These are phyloP conservation scores for Chironomus tentans DNA, from an alignment of 2,888 invertebrate species.

Conservation along the genomic window DNA sequence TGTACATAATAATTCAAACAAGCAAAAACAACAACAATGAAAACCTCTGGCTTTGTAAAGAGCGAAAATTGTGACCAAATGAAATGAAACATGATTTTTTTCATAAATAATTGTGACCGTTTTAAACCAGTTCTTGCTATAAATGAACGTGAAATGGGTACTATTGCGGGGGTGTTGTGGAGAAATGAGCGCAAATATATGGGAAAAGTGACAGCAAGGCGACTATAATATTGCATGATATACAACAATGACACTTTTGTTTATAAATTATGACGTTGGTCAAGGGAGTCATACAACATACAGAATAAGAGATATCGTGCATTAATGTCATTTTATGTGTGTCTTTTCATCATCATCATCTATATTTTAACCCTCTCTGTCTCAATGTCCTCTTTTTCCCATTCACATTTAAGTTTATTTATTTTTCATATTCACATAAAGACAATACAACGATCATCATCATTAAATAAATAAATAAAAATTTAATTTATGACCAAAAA, in stretches of 20 bases:
- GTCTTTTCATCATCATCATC: not conserved
- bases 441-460: not conserved
- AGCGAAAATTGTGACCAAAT: too few relatives aligned
- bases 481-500: not conserved
- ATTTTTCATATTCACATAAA: not conserved
- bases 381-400: not conserved
- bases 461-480: not conserved
- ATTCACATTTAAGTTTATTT: not conserved
- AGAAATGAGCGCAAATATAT: not conserved
- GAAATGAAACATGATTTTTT: not conserved
- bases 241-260: conserved; percentile 15
- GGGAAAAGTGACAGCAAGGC: not conserved
- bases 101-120: not conserved
- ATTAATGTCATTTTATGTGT: not conserved
- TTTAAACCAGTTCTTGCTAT: not conserved
- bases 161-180: too few relatives aligned
- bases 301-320: not conserved
- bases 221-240: conserved; percentile 6
- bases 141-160: not conserved
- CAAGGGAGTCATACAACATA: not conserved
- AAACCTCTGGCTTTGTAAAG: too few relatives aligned
- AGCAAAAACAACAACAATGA: too few relatives aligned
- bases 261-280: conserved; percentile 5
- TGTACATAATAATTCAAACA: not conserved
- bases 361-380: not conserved